Evolutionary conservation across 2,113 vertebrate species (phyloP).

Genomic region (Mus spicilegus): DNA sequence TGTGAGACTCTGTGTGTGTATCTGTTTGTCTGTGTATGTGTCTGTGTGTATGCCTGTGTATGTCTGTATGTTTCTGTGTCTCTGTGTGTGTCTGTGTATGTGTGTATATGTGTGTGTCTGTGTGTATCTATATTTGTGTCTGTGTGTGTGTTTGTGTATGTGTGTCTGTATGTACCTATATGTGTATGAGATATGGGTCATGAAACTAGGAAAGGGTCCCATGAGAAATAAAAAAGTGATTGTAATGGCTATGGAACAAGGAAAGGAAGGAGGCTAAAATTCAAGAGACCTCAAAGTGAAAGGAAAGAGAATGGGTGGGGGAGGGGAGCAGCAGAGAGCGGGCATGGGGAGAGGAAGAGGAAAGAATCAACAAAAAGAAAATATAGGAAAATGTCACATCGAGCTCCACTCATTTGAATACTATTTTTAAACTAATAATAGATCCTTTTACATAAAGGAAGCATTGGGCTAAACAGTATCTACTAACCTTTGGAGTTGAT

Average conservation of each 20-base stretch:
- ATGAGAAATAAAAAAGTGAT: not conserved
- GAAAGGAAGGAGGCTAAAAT: not conserved
- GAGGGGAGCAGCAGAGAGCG: rapidly evolving
- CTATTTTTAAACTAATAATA: not conserved
- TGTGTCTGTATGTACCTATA: not conserved
- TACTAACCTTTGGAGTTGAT: not conserved
- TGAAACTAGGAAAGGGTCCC: not conserved
- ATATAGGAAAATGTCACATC: not conserved
- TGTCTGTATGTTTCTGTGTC: not conserved
- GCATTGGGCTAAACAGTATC: not conserved
- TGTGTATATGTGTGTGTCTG: not conserved
- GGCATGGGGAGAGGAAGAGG: too few relatives aligned
- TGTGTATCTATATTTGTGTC: too few relatives aligned
- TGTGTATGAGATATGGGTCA: not conserved
- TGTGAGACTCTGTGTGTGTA: not conserved
- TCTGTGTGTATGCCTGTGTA: not conserved
- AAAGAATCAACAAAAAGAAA: not conserved
- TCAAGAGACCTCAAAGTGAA: not conserved
- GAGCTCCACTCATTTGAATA: not conserved
- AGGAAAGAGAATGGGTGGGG: not conserved
- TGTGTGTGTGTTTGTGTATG: not conserved
- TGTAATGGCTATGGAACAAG: not conserved
- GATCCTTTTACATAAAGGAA: not conserved
- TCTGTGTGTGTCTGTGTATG: not conserved
- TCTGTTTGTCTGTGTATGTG: not conserved